Evolutionary conservation across 1,140 invertebrate genomes (phyloP).

Genomic region (Globodera rostochiensis): DNA sequence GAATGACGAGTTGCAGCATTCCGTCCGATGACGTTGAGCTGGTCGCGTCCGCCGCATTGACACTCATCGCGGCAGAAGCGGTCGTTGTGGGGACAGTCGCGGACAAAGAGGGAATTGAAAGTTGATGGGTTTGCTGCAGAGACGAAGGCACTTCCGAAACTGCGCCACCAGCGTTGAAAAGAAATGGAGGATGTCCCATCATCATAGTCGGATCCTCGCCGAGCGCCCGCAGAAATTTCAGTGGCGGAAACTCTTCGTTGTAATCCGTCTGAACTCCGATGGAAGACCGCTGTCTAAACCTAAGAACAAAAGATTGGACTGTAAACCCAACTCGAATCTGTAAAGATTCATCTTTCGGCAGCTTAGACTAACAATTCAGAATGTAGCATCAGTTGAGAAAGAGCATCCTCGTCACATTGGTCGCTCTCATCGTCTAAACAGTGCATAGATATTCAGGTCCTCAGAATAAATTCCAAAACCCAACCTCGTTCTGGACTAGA

Average conservation of each 20-base stretch:
- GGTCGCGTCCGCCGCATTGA: slow-evolving; percentile 22
- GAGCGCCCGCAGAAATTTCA: slow-evolving; percentile 35
- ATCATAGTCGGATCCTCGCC: slow-evolving; percentile 26
- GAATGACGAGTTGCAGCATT: slow-evolving; percentile 56
- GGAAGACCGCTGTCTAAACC: slow-evolving; percentile 26
- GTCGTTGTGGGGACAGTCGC: slow-evolving; percentile 13
- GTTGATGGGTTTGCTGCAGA: slow-evolving; percentile 26
- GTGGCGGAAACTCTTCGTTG: slow-evolving; percentile 45
- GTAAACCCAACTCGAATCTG: not conserved
- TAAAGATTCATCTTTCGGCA: not conserved
- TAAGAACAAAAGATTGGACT: not conserved
- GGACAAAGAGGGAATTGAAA: slow-evolving; percentile 24
- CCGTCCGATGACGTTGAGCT: slow-evolving; percentile 50
- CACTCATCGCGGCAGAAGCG: slow-evolving; percentile 19
- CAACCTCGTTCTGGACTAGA: slow-evolving; percentile 42
- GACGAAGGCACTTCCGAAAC: slow-evolving; percentile 20
- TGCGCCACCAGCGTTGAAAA: slow-evolving; percentile 9
- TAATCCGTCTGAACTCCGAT: slow-evolving; percentile 41
- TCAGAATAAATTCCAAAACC: slow-evolving; percentile 1
- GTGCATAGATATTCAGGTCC: not conserved
- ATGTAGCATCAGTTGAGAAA: slow-evolving; percentile 31
- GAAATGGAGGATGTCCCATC: slow-evolving; percentile 20
- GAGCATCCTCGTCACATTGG: slow-evolving; percentile 33
- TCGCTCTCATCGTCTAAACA: slow-evolving; percentile 36
- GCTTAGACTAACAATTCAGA: slow-evolving; percentile 29